Base-by-base conservation (phyloP, 2,888 invertebrate species). In the Smittia sp. region DNA sequence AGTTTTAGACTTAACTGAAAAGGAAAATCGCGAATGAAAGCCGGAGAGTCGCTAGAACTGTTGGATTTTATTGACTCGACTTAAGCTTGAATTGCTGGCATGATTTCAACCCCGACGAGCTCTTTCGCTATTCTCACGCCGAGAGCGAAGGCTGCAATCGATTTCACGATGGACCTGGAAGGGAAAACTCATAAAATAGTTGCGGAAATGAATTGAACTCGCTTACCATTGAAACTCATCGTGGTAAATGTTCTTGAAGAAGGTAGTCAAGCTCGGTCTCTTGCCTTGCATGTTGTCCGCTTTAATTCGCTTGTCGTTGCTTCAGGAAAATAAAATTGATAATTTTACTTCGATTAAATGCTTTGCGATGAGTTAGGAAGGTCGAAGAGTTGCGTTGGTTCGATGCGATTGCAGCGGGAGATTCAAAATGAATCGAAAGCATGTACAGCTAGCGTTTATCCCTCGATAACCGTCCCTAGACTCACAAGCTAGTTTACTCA, bases 51-150 rank as follows among this genome's bases (percentile, higher is more conserved):
- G 9, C 32, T 32, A 32, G 32, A 32, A 32, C 32, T 32, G 3
- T 32, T 32, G 32, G 9, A 6, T 46, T 46, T n/a, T 46, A 46
- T 46, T 46, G 46, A 15, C n/a, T 46, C n/a, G 15, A 46, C n/a
- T 46, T 46, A 46, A 2, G 11, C 46, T 13, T 9, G 68, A 32
- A 84, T 79, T n/a, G 88, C 84, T 11, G 89, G 87, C 87, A 91
- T 89, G 74, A 92, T 80, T 79, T 91, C 91, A 74, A 92, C 83
- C 74, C 92, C 92, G 66, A 87, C 84, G 78, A 89, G 91, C 80
- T 93, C 91, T 79, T 90, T 87, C 1, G 93, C 93, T 77, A 93
- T 87, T 76, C 88, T 87, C 4, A 94, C 86, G 70, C 93, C 93
- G 74, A 92, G 81, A 76, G 88, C 85, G 80, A 93, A 93, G 77